Conservation (phyloP, 2,113 vertebrate species). For the Neogale vison region DNA sequence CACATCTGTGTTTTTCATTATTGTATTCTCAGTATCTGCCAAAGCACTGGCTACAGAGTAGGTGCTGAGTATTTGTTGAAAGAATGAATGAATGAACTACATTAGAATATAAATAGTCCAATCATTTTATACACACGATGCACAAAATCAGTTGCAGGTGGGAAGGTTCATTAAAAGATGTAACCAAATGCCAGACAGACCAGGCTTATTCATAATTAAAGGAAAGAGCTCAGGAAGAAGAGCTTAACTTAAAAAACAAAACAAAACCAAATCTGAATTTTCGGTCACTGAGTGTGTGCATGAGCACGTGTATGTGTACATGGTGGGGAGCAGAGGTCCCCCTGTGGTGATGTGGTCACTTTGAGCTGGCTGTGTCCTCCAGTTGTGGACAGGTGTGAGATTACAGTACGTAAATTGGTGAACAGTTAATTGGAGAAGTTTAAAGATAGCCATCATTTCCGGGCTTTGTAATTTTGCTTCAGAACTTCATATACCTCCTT, state of each 20-base stretch:
- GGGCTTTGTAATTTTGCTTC: neutral
- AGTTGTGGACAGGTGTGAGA: neutral
- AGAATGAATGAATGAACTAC: neutral
- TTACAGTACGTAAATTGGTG: neutral
- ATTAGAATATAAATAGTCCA: neutral
- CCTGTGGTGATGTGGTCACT: neutral
- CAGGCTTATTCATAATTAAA: conserved; percentile 23
- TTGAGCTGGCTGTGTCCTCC: neutral
- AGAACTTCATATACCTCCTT: neutral
- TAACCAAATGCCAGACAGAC: neutral
- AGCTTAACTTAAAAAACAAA: neutral
- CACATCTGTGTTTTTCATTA: neutral
- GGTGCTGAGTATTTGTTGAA: conserved; percentile 23
- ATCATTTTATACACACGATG: neutral
- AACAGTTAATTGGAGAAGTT: neutral
- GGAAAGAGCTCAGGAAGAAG: neutral
- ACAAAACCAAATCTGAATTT: neutral
- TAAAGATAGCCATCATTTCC: neutral
- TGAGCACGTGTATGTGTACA: neutral
- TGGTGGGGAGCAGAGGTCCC: neutral
- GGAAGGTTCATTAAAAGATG: neutral
- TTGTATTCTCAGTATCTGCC: neutral
- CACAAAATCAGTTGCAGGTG: neutral
- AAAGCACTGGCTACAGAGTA: neutral
- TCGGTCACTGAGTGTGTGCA: neutral